Conservation (phyloP, 2,113 vertebrate species). For the Burhinus oedicnemus region DNA sequence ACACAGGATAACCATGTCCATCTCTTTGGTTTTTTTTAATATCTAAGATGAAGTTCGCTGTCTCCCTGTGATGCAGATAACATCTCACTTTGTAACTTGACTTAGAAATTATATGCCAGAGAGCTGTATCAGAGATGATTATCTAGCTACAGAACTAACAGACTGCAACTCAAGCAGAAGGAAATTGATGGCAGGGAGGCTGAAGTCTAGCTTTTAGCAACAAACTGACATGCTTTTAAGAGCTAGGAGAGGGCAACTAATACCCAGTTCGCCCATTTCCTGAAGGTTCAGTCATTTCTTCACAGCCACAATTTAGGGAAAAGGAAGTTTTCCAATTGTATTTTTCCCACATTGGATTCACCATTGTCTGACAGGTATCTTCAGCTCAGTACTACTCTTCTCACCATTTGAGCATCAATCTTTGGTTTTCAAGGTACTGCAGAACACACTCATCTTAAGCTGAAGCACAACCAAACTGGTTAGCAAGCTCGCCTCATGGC, state of each 20-base stretch:
- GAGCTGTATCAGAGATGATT: not conserved
- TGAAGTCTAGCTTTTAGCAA: not conserved
- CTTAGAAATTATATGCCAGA: not conserved
- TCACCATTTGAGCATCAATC: not conserved
- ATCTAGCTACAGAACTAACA: not conserved
- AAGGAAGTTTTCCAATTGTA: not conserved
- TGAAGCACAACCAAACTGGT: not conserved
- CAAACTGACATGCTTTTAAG: not conserved
- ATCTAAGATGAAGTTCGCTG: not conserved
- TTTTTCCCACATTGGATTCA: not conserved
- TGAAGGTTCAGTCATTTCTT: not conserved
- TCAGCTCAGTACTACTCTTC: not conserved
- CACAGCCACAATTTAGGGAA: not conserved
- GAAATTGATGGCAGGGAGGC: not conserved
- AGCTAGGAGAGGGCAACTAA: not conserved
- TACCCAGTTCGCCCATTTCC: not conserved
- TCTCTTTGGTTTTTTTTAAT: not conserved
- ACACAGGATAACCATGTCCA: rapidly evolving
- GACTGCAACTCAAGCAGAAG: not conserved
- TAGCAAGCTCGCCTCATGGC: not conserved
- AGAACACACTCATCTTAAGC: not conserved
- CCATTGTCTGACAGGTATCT: not conserved
- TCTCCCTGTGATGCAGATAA: not conserved
- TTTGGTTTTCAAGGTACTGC: not conserved
- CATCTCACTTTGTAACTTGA: not conserved